Evolutionary conservation across 2,888 invertebrate species (phyloP), one percentile per base, ranked within the genome.

Genomic region (Parnassius apollo): DNA sequence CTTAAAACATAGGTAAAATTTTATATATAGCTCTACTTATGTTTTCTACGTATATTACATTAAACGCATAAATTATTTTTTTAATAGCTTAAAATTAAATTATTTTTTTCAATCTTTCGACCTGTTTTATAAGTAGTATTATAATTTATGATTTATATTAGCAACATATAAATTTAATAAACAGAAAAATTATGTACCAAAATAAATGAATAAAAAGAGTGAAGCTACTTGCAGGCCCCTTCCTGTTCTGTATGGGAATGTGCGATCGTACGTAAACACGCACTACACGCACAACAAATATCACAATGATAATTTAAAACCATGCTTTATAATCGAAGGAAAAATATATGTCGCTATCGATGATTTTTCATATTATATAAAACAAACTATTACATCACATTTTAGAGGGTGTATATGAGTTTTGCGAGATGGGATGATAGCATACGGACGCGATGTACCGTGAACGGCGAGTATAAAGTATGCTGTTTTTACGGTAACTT

Each of bases 221-320:
- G 75, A 89, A 88, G 87, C 86, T 89, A 89, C 85, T 69, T 76
- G 74, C 73, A 71, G 68, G 68, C 67, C 82, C 83, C 82, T 83
- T 86, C 85, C 83, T 84, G 83, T 79, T 74, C 75, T 75, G 78
- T 85, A 90, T 89, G 89, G 87, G 88, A 89, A 91, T 90, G 81
- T 76, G 76, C 75, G 77, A 75, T 76, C 78, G 76, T 73, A 71
- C 77, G 73, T 79, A 70, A 77, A 70, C 77, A 77, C 72, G 75
- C 80, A 88, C 25, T 4, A 3, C 82, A 75, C 18, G 18, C 18
- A 18, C 18, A 18, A 18, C 18, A 84, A 81, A 69, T 70, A 79
- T 77, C 66, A 64, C 63, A 76, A 64, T 18, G 18, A 18, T 73
- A 65, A 49, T 61, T 66, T 65, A 53, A 61, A 65, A 62, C 65